Percentiles rank a stretch among this genome's conserved stretches.
These are phyloP conservation scores for Platysteira castanea DNA, from an alignment of 2,113 vertebrate genomes.

Conservation along the genomic window DNA sequence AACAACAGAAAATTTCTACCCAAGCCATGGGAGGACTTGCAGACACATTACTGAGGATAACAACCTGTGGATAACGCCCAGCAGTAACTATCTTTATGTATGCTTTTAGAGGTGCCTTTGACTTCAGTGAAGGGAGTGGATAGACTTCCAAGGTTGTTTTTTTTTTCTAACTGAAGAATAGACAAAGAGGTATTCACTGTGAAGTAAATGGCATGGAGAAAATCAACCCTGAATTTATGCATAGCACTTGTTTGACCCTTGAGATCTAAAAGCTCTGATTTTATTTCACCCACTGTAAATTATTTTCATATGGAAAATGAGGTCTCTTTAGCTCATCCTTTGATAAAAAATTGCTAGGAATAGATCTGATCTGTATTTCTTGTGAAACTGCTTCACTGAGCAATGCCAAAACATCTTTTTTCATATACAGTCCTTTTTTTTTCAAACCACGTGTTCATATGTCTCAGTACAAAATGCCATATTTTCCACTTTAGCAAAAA, in stretches of 20 bases:
- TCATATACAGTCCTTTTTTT: neutral
- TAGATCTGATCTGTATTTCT: neutral
- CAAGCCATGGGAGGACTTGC: neutral
- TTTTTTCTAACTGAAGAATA: neutral
- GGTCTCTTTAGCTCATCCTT: neutral
- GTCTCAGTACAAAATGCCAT: neutral
- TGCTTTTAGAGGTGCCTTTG: neutral
- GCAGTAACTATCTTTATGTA: neutral
- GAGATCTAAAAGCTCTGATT: neutral
- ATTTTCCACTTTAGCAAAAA: slow-evolving; percentile 28
- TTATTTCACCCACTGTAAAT: neutral
- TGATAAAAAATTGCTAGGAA: neutral
- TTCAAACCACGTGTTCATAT: neutral
- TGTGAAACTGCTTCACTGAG: neutral
- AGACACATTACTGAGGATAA: neutral
- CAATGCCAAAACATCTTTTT: neutral
- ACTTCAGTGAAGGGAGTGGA: neutral
- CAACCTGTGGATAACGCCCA: neutral
- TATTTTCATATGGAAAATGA: neutral
- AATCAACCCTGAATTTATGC: neutral
- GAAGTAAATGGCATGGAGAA: neutral
- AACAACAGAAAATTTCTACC: neutral
- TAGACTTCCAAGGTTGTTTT: neutral
- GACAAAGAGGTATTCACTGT: neutral
- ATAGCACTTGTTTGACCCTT: neutral